phyloP scores from a whole-genome alignment of 2,113 vertebrate species.

The Maccullochella peelii region DNA sequence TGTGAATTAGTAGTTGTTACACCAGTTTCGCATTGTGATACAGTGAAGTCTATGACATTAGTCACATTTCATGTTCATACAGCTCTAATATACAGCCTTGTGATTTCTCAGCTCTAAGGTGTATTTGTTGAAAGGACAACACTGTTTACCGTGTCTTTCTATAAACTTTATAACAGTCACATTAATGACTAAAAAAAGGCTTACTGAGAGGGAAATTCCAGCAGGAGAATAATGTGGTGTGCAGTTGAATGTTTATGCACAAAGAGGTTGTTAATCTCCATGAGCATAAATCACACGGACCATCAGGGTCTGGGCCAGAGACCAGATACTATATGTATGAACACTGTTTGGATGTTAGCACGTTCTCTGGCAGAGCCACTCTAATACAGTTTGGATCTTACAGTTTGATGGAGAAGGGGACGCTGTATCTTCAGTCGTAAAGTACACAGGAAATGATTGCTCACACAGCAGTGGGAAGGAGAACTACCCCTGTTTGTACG shows the following conservation, averaged over 20 bases:
- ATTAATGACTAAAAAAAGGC: slow-evolving; percentile 33
- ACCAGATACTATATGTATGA: background rate
- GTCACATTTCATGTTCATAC: background rate
- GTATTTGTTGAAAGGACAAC: slow-evolving; percentile 17
- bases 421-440: background rate
- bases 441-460: slow-evolving; percentile 72
- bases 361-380: slow-evolving; percentile 8
- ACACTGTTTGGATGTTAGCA: slow-evolving; percentile 32
- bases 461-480: slow-evolving; percentile 45
- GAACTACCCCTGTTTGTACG: slow-evolving; percentile 33
- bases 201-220: slow-evolving; percentile 58
- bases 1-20: slow-evolving; percentile 2
- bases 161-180: slow-evolving; percentile 23
- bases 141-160: slow-evolving; percentile 18
- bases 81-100: background rate
- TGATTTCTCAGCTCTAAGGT: slow-evolving; percentile 5
- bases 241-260: slow-evolving; percentile 32
- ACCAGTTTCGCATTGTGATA: slow-evolving; percentile 4
- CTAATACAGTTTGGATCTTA: slow-evolving; percentile 17
- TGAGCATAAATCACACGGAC: slow-evolving; percentile 41
- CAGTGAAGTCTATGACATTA: background rate
- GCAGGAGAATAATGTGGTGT: slow-evolving; percentile 25
- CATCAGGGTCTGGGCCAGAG: slow-evolving; percentile 22
- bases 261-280: slow-evolving; percentile 34
- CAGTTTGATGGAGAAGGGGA: background rate